Conservation (phyloP, 2,797 vertebrate species). For the Pangasius sanitwongsei region DNA sequence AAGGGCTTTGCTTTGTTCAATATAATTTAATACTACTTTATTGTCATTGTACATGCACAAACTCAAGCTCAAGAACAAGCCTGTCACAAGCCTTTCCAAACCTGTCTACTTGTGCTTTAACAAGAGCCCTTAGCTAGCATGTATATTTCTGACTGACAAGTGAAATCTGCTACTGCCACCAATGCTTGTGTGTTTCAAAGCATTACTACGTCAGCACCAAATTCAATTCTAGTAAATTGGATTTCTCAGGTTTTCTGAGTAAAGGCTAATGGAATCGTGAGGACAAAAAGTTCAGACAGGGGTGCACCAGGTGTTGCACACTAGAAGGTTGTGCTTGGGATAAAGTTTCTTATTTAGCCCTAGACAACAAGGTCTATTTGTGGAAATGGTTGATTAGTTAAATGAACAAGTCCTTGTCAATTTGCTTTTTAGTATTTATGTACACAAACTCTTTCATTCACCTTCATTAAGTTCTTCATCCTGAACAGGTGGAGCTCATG, state of each 20-base stretch:
- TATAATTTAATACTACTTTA: not conserved
- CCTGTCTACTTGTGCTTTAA: not conserved
- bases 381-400: not conserved
- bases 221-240: not conserved
- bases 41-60: not conserved
- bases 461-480: not conserved
- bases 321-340: not conserved
- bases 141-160: not conserved
- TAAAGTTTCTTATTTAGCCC: not conserved
- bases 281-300: not conserved
- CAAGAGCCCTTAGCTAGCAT: not conserved
- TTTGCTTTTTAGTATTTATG: not conserved
- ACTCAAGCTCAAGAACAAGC: not conserved
- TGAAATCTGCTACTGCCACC: not conserved
- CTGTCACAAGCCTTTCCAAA: not conserved
- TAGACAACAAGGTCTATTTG: not conserved
- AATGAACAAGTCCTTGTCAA: not conserved
- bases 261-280: not conserved
- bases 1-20: not conserved
- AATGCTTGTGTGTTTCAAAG: not conserved
- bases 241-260: not conserved
- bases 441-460: not conserved
- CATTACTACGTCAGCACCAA: not conserved
- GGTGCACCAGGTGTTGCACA: not conserved
- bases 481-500: not conserved